phyloP scores from a whole-genome alignment of 2,113 vertebrate genomes.

The Caloenas nicobarica region DNA sequence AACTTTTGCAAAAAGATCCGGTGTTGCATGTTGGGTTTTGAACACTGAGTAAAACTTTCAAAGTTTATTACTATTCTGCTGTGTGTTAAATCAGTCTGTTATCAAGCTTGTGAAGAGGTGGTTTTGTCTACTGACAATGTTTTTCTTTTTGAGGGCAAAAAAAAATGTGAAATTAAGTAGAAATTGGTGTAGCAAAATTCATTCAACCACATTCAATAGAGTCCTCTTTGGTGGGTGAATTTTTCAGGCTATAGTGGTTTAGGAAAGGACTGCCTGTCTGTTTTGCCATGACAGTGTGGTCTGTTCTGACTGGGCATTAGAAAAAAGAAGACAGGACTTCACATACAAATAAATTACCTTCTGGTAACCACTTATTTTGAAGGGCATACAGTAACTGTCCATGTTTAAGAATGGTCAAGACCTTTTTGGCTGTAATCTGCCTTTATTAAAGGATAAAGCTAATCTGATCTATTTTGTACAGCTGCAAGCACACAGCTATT shows the following conservation, averaged over 20 bases:
- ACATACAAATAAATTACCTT: not conserved
- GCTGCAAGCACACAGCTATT: not conserved
- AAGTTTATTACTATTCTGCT: not conserved
- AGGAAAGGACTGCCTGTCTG: not conserved
- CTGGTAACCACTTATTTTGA: not conserved
- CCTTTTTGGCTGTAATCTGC: not conserved
- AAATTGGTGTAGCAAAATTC: not conserved
- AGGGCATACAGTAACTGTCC: not conserved
- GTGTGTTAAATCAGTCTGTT: not conserved
- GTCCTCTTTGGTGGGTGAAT: not conserved
- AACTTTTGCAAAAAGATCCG: not conserved
- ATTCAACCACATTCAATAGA: not conserved
- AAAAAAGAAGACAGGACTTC: not conserved
- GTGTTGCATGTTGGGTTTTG: not conserved
- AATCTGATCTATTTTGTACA: not conserved
- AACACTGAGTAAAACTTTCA: not conserved
- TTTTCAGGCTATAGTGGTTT: not conserved
- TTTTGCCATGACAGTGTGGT: not conserved
- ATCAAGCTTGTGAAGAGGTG: not conserved
- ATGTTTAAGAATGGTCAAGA: not conserved
- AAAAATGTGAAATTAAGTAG: not conserved
- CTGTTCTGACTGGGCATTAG: not conserved
- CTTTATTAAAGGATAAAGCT: not conserved
- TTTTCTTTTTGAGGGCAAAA: not conserved
- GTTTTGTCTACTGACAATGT: not conserved